phyloP scores from a whole-genome alignment of 2,113 vertebrate genomes.

The Willisornis vidua region DNA sequence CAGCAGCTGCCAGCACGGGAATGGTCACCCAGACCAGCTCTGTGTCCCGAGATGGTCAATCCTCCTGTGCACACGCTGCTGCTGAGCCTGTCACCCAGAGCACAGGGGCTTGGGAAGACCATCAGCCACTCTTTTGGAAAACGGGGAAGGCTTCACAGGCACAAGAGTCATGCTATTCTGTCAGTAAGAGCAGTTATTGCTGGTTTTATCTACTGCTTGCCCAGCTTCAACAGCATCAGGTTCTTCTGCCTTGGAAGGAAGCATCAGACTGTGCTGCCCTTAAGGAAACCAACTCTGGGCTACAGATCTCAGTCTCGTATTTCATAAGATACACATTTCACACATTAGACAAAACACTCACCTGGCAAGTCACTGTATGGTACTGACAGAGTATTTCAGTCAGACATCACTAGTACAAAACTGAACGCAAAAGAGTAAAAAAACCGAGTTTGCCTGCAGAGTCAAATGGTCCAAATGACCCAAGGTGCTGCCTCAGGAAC shows the following conservation, averaged over 20 bases:
- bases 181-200: not conserved
- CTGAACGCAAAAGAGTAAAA: not conserved
- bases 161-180: not conserved
- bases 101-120: accelerated
- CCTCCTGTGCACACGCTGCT: accelerated
- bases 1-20: not conserved
- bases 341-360: not conserved
- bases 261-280: not conserved
- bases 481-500: not conserved
- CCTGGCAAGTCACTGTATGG: not conserved
- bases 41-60: accelerated
- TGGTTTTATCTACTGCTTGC: not conserved
- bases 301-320: not conserved
- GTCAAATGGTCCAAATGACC: not conserved
- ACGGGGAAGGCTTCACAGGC: not conserved
- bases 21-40: not conserved
- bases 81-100: not conserved
- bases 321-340: not conserved
- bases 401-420: not conserved
- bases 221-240: not conserved
- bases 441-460: not conserved
- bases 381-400: not conserved
- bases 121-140: not conserved
- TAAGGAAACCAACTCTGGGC: not conserved
- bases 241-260: not conserved